Conservation (phyloP, 2,888 invertebrate species). For the Aricia artaxerxes region DNA sequence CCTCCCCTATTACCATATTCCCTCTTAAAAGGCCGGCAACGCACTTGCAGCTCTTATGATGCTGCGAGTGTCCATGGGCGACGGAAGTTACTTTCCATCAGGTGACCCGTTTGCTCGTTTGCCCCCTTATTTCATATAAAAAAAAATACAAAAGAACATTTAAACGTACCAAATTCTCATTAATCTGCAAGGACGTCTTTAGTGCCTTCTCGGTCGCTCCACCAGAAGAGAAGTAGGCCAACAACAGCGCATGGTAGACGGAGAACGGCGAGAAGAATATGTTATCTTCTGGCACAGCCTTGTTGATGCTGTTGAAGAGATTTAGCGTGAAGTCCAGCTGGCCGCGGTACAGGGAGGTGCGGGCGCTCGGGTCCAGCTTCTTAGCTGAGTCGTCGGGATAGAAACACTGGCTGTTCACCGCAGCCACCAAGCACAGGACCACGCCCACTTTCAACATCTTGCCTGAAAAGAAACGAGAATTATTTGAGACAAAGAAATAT, state of each 20-base stretch:
- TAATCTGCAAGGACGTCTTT: constrained; percentile 82
- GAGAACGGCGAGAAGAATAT: constrained; percentile 94
- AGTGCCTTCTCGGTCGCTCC: constrained; percentile 85
- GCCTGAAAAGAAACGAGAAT: constrained; percentile 30
- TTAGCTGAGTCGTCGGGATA: constrained; percentile 68
- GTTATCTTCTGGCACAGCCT: constrained; percentile 85
- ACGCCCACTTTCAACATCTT: constrained; percentile 59
- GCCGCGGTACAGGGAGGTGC: constrained; percentile 63
- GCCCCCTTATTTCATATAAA: no score
- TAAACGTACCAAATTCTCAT: constrained; percentile 65
- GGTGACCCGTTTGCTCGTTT: no score
- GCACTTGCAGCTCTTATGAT: no score
- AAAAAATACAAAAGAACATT: no score
- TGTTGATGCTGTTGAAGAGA: constrained; percentile 84
- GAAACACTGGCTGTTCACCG: constrained; percentile 68
- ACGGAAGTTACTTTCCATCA: no score
- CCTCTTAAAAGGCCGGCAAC: no score
- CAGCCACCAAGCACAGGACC: constrained; percentile 50
- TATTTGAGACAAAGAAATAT: not conserved
- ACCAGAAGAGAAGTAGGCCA: constrained; percentile 89
- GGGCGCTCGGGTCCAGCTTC: constrained; percentile 66
- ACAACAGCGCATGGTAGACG: constrained; percentile 87
- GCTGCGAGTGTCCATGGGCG: no score
- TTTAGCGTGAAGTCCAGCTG: constrained; percentile 85
- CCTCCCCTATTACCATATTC: no score